Base-by-base conservation (phyloP, 2,888 invertebrate genomes). In the Lasioglossum zephyrum region DNA sequence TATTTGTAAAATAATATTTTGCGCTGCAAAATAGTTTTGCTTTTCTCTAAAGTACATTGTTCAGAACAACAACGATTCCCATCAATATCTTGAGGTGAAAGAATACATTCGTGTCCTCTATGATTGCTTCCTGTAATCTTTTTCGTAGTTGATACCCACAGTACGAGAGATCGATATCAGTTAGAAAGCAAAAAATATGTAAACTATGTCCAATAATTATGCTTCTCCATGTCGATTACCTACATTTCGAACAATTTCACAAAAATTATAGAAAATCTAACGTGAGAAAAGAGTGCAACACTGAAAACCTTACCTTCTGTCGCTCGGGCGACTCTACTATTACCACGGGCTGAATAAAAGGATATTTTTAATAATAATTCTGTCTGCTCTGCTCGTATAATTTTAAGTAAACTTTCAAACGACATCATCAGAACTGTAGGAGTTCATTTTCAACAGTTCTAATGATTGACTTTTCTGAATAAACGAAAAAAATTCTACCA, bases 91-190 rank as follows among this genome's bases (percentile, higher is more conserved):
- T 13, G 26, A 60, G 13, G 13, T 4, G 26, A 26, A 60, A 26
- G 60, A 60, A 26, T 60, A 60, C 60, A 60, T 60, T 60, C 60
- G 26, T 60, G 60, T 60, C 60, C 60, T 60, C 60, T 60, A 26
- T 60, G 60, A 60, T 60, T 5, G 60, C 26, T 26, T 60, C 60
- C 13, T 13, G 60, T 26, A 60, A 60, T 60, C 60, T 26, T 60
- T 63, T 6, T 26, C 31, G 13, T 18, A 31, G 63, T 31, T 18
- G 16, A 31, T 60, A 60, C 60, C n/a, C 13, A 16, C 6, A 1
- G 5, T 16, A 63, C 31, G 13, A 63, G 13, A 31, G 31, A 36
- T 66, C 60, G 4, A 66, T 31, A 66, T 16, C 18, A 36, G 31
- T 4, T 18, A 66, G 8, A 66, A 36, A 18, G 31, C 0, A 60